Percentiles rank a stretch among this genome's conserved stretches.
phyloP scores from a whole-genome alignment of 2,888 invertebrate genomes.

The Byasa hedistus region DNA sequence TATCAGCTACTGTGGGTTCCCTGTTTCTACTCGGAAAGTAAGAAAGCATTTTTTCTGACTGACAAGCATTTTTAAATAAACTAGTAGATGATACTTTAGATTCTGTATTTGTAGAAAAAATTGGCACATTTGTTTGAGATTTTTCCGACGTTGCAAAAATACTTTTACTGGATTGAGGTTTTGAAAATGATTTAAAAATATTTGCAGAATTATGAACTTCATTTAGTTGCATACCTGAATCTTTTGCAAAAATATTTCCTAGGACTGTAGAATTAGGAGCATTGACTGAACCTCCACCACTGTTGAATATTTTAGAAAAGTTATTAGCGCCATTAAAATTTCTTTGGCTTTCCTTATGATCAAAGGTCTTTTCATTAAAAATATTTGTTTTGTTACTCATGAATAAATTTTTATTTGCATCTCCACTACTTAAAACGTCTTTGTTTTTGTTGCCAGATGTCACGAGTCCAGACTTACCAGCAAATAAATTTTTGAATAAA shows the following conservation, averaged over 20 bases:
- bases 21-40: slow-evolving; percentile 69
- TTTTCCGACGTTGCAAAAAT: slow-evolving; percentile 27
- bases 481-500: slow-evolving; percentile 35
- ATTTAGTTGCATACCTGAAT: slow-evolving; percentile 26
- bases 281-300: not conserved
- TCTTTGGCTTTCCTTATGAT: slow-evolving; percentile 13
- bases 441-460: slow-evolving; percentile 31
- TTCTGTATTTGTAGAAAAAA: slow-evolving; percentile 27
- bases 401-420: slow-evolving; percentile 40
- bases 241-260: slow-evolving; percentile 12
- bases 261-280: not conserved
- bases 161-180: slow-evolving; percentile 36
- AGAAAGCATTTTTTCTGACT: slow-evolving; percentile 46
- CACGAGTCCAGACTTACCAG: slow-evolving; percentile 41
- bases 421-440: slow-evolving; percentile 11
- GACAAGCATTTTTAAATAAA: slow-evolving; percentile 61
- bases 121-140: not conserved
- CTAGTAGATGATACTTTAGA: slow-evolving; percentile 56
- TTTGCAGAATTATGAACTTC: slow-evolving; percentile 37
- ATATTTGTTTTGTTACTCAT: slow-evolving; percentile 33
- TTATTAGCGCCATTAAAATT: slow-evolving; percentile 17
- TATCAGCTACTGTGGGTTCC: slow-evolving; percentile 57
- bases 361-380: slow-evolving; percentile 33
- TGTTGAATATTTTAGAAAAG: slow-evolving; percentile 3
- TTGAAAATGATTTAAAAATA: slow-evolving; percentile 55